A percentile compares a stretch with the other conserved stretches of the same genome.
These are phyloP conservation scores for Pseudomyrmex pallidus DNA, from an alignment of 1,140 invertebrate species.

Conservation along the genomic window DNA sequence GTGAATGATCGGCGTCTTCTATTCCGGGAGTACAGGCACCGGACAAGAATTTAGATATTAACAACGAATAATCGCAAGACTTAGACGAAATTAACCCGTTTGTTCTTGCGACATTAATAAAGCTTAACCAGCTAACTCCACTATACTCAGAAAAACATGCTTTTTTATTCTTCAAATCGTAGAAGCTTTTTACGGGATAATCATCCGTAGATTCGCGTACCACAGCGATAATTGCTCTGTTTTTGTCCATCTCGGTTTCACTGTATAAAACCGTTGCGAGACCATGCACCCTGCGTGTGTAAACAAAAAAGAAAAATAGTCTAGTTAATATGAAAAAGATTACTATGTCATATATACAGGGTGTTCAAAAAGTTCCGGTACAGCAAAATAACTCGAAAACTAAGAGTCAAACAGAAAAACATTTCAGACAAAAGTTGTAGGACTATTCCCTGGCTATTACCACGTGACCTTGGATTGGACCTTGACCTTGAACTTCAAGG, in stretches of 20 bases:
- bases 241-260: constrained; percentile 81
- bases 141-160: constrained; percentile 89
- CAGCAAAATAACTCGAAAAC: no score
- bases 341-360: no score
- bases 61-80: constrained; percentile 86
- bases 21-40: constrained; percentile 87
- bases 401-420: no score
- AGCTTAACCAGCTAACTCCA: constrained; percentile 87
- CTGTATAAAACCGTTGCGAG: constrained; percentile 86
- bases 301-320: constrained; percentile 17
- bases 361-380: no score
- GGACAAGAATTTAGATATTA: constrained; percentile 86
- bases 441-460: no score
- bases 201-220: constrained; percentile 80
- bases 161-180: constrained; percentile 86
- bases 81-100: constrained; percentile 79
- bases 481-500: no score
- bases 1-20: constrained; percentile 77
- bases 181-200: constrained; percentile 84
- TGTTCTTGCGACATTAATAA: constrained; percentile 85
- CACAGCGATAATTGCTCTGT: constrained; percentile 86
- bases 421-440: no score
- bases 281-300: constrained; percentile 84
- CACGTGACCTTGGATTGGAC: no score
- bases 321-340: no score